Evolutionary conservation across 2,888 invertebrate species (phyloP), one percentile per base, ranked within the genome.

Genomic region (Flabesymbios commensalis): DNA sequence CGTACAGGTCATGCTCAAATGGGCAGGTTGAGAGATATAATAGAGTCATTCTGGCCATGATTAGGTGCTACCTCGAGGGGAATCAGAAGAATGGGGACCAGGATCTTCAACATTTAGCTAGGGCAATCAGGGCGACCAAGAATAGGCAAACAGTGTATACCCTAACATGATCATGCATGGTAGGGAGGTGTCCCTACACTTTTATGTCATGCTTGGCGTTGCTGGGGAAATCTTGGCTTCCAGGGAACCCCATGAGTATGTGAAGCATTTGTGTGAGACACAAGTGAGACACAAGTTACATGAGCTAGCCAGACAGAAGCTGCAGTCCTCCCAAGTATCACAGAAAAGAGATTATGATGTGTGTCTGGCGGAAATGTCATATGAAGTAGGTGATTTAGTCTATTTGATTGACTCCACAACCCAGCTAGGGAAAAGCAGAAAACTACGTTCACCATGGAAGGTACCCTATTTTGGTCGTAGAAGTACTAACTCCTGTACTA

Each of bases 21-120:
- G 64, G 64, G 2, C 64, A 64, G 24, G 60, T 57, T 19, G 64
- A 64, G 29, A 10, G 57, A 7, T 61, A 57, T 28, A 61, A 61
- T 36, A 5, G 47, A 2, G 33, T 33, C 14, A 10, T 54, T 22
- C 1, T 54, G 5, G 17, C 1, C 3, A 3, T 28, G 4, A 24
- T 54, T 28, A 19, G 54, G 14, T 3, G 41, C 24, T 54, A 52
- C 7, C 32, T 52, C 7, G 31, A 10, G 10, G 7, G 24, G 3
- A 52, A 32, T 22, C 17, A 31, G 31, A 31, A 19, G 10, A 19
- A 29, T 4, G 29, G 52, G 52, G 52, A 52, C n/a, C 19, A 32
- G 5, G 1, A 52, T 7, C 29, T 52, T 3, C 1, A 31, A 5
- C 17, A 19, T 3, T 33, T 52, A 14, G 33, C 32, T n/a, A 52